Conservation (phyloP, 2,888 invertebrate species). For the Tryphoninae sp. region DNA sequence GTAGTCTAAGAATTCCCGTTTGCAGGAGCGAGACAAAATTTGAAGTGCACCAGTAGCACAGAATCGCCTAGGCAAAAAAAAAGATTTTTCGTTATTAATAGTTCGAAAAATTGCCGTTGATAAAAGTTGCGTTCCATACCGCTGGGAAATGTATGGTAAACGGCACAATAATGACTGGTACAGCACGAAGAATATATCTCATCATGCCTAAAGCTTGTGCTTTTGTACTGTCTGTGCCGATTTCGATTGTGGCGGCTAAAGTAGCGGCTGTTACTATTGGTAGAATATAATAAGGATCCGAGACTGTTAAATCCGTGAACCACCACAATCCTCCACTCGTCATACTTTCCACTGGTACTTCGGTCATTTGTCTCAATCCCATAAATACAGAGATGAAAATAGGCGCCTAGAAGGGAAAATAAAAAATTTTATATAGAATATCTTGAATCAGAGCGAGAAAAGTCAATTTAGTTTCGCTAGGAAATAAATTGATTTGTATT, state of each 20-base stretch:
- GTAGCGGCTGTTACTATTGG: constrained; percentile 93
- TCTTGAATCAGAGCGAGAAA: too few species aligned
- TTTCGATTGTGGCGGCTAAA: constrained; percentile 90
- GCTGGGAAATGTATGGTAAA: constrained; percentile 94
- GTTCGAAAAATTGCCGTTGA: too few species aligned
- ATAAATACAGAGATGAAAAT: constrained; percentile 96
- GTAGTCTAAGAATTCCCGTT: constrained; percentile 89
- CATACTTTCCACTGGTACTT: constrained; percentile 95
- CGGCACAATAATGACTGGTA: constrained; percentile 91
- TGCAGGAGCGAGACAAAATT: constrained; percentile 93
- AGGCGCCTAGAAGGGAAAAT: constrained; percentile 84
- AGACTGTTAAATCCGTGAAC: constrained; percentile 95
- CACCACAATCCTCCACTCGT: constrained; percentile 93
- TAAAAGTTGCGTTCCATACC: constrained; percentile 79
- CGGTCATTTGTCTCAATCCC: constrained; percentile 93
- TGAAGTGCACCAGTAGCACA: constrained; percentile 94
- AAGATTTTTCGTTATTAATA: constrained; percentile 1
- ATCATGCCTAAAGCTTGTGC: constrained; percentile 86
- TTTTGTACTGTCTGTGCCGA: constrained; percentile 90
- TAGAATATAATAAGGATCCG: constrained; percentile 94
- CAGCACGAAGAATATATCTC: constrained; percentile 88
- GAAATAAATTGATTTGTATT: constrained; percentile 12
- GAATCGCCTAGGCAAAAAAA: constrained; percentile 84
- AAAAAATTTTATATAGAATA: too few species aligned
- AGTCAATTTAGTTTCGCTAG: not conserved